phyloP scores from a whole-genome alignment of 2,797 vertebrate genomes.

The Ptychadena robeensis region DNA sequence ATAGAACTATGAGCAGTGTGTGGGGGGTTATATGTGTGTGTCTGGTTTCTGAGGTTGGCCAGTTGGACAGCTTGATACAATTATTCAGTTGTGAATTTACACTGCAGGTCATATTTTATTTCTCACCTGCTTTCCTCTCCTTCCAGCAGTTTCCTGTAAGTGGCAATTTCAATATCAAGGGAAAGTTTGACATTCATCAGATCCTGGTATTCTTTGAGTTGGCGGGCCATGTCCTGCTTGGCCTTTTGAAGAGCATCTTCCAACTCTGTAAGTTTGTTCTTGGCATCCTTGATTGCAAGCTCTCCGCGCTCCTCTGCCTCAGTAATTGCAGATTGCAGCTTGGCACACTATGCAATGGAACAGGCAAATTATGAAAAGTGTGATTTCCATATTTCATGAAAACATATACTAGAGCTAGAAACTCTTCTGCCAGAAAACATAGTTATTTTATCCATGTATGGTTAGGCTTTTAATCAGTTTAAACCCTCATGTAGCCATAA shows the following conservation, averaged over 20 bases:
- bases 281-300: conserved; percentile 67
- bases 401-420: background rate
- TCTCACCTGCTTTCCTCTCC: conserved; percentile 76
- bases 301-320: conserved; percentile 66
- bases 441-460: conserved; percentile 14
- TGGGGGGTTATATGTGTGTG: no score
- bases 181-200: conserved; percentile 84
- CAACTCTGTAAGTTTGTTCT: conserved; percentile 67
- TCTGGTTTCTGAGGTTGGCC: no score
- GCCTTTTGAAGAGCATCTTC: conserved; percentile 75
- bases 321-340: conserved; percentile 68
- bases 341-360: conserved; percentile 66
- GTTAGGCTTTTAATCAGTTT: conserved; percentile 9
- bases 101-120: background rate
- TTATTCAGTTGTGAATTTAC: background rate
- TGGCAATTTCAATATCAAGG: conserved; percentile 83
- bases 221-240: conserved; percentile 78
- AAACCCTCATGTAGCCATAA: background rate
- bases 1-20: no score
- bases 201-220: conserved; percentile 79
- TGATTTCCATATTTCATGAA: background rate
- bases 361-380: background rate
- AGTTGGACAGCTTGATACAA: no score
- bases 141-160: conserved; percentile 83
- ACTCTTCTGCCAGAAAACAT: conserved; percentile 13